These are phyloP conservation scores for Euzetes globulus DNA, from an alignment of 2,888 invertebrate genomes.

Conservation along the genomic window DNA sequence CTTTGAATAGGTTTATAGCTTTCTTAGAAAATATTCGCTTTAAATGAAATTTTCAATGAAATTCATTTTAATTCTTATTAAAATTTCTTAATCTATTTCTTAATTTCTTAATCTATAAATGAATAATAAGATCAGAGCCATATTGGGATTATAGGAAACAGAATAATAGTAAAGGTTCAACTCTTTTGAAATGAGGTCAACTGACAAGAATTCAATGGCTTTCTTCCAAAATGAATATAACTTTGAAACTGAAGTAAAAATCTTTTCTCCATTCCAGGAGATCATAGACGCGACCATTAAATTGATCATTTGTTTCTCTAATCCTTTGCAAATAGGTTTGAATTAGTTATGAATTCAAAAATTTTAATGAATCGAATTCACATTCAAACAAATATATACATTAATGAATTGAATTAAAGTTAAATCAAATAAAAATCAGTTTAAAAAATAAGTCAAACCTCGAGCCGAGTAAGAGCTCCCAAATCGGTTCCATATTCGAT, in stretches of 20 bases:
- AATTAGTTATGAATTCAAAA: neutral
- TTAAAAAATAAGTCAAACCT: conserved; percentile 59
- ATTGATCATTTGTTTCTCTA: neutral
- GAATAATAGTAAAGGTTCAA: conserved; percentile 15
- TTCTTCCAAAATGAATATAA: conserved; percentile 18
- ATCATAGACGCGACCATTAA: too few relatives aligned
- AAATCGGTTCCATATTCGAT: conserved; percentile 91
- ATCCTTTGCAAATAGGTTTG: neutral
- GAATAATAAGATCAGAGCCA: neutral
- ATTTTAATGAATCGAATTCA: neutral
- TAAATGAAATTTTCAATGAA: neutral
- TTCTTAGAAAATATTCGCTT: too few relatives aligned
- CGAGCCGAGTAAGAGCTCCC: conserved; percentile 86
- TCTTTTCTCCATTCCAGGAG: conserved; percentile 13
- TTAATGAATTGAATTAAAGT: neutral
- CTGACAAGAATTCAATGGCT: conserved; percentile 25
- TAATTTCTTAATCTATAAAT: neutral
- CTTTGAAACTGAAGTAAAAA: neutral
- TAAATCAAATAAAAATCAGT: neutral
- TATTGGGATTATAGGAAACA: neutral
- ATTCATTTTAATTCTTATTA: neutral
- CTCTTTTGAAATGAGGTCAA: conserved; percentile 14
- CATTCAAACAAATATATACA: neutral
- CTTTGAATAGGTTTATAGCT: neutral
- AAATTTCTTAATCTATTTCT: neutral